Conservation (phyloP, 2,888 invertebrate genomes). For the Tolmerus cingulatus region DNA sequence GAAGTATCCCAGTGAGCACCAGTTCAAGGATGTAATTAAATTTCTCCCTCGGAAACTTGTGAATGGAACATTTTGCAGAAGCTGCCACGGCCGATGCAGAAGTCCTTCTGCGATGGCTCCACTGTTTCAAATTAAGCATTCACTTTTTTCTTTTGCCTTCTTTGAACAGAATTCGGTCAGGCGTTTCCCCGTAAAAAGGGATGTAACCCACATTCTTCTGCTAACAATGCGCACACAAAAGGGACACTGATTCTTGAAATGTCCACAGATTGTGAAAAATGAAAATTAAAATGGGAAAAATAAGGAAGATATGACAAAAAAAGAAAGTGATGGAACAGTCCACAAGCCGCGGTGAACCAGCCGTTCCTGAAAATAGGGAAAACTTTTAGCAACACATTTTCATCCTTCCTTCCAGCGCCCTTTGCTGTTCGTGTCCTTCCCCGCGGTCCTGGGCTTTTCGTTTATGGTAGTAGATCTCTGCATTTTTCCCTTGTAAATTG, state of each 20-base stretch:
- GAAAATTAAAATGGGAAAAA: background rate
- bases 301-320: background rate
- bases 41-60: conserved; percentile 10
- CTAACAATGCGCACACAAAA: background rate
- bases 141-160: background rate
- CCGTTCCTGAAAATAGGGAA: conserved; percentile 1
- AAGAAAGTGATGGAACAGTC: background rate
- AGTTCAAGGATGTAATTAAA: conserved; percentile 25
- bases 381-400: conserved; percentile 12
- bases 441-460: background rate
- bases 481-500: background rate
- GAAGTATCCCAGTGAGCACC: background rate
- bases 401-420: background rate
- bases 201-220: conserved; percentile 15
- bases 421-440: background rate
- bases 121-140: conserved; percentile 17
- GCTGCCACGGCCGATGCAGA: background rate
- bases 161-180: conserved; percentile 18
- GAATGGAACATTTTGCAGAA: conserved; percentile 1
- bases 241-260: conserved; percentile 18
- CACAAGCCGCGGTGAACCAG: background rate
- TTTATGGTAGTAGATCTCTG: background rate
- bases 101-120: background rate
- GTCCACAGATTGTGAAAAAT: conserved; percentile 9
- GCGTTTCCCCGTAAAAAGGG: background rate